These are phyloP conservation scores for Ctenomys sociabilis DNA, from an alignment of 2,113 vertebrate species.

Conservation along the genomic window DNA sequence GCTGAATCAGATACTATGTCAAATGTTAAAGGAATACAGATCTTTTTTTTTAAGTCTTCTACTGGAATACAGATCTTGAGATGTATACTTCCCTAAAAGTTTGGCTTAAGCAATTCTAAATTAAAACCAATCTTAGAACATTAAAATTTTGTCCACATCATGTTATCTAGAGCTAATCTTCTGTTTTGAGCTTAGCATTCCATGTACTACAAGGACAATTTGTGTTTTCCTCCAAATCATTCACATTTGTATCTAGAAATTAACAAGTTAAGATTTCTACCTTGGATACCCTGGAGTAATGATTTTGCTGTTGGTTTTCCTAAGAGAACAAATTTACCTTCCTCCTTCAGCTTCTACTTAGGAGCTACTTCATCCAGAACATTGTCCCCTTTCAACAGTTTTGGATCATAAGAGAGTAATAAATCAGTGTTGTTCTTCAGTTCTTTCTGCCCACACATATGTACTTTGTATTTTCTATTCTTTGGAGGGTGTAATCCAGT, in stretches of 20 bases:
- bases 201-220: neutral
- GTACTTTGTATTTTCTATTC: neutral
- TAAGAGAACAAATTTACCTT: neutral
- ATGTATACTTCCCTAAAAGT: neutral
- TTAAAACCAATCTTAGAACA: neutral
- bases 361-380: neutral
- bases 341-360: neutral
- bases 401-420: neutral
- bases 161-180: neutral
- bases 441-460: neutral
- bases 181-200: neutral
- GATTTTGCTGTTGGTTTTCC: neutral
- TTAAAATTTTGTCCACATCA: conserved; percentile 7
- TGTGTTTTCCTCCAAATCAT: neutral
- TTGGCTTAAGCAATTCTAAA: neutral
- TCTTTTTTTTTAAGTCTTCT: no score
- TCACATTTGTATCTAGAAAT: neutral
- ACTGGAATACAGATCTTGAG: neutral
- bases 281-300: neutral
- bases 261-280: conserved; percentile 5
- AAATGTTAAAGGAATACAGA: neutral
- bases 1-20: neutral
- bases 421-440: neutral
- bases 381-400: neutral
- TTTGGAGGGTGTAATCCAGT: neutral